Percentiles rank a stretch among this genome's conserved stretches.
Evolutionary conservation across 2,113 vertebrate genomes (phyloP).

Genomic region (Poeciliopsis retropinna): DNA sequence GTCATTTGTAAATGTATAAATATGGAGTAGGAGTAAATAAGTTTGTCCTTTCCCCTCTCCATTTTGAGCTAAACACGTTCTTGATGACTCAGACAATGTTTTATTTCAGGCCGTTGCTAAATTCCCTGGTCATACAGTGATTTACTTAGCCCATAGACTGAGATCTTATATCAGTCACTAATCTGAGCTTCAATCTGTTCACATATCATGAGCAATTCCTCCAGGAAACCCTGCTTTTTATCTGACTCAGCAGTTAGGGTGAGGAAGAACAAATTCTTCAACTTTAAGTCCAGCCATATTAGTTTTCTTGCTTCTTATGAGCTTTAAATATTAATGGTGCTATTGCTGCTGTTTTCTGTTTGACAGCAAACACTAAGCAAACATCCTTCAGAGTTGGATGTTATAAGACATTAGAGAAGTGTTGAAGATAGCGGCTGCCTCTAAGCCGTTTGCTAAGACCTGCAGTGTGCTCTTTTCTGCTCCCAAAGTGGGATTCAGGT

Average conservation of each 20-base stretch:
- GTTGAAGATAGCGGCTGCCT: constrained; percentile 35
- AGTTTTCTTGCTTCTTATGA: constrained; percentile 37
- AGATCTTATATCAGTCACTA: constrained; percentile 1
- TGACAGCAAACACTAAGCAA: constrained; percentile 42
- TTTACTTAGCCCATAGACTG: background rate
- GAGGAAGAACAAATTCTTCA: background rate
- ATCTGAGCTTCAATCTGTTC: constrained; percentile 2
- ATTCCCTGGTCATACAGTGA: background rate
- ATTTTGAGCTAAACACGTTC: too few relatives aligned
- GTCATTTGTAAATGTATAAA: too few relatives aligned
- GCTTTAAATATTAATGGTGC: constrained; percentile 10
- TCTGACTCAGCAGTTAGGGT: background rate
- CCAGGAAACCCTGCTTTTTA: constrained; percentile 32
- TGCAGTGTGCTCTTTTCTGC: constrained; percentile 19
- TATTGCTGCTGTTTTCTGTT: constrained; percentile 31
- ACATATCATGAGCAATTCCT: background rate
- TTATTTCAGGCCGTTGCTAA: too few relatives aligned
- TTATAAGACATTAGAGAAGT: constrained; percentile 37
- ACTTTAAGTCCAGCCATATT: constrained; percentile 22
- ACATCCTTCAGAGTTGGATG: constrained; percentile 38
- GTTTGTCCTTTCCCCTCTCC: too few relatives aligned
- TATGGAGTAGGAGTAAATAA: too few relatives aligned
- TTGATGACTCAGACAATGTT: too few relatives aligned
- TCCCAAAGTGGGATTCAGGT: constrained; percentile 54
- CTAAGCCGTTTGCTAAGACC: constrained; percentile 54